Conservation (phyloP, 64 coral and sea anemone genomes). For the Acropora yongei region DNA sequence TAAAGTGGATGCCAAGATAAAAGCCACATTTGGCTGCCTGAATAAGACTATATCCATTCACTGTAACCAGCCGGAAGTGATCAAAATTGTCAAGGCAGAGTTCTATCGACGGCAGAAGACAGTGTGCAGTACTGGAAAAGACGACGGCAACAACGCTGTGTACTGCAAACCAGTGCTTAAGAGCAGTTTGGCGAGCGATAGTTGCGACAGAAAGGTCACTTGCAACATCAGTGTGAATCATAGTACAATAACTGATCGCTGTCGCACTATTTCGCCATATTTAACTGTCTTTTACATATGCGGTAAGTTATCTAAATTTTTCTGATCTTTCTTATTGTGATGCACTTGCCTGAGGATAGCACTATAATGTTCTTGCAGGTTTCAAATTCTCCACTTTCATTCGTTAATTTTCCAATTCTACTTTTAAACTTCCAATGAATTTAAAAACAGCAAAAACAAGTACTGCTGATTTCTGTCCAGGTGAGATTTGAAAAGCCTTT, state of each 20-base stretch:
- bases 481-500: too few relatives aligned
- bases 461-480: too few relatives aligned
- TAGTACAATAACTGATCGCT: neutral
- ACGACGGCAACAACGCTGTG: neutral
- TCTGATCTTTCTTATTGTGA: neutral
- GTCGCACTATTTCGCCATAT: neutral
- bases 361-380: too few relatives aligned
- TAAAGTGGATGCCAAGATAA: neutral
- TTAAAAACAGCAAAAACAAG: too few relatives aligned
- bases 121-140: neutral
- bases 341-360: too few relatives aligned
- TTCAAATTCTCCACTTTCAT: too few relatives aligned
- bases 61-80: neutral
- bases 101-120: neutral
- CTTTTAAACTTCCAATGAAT: too few relatives aligned
- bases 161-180: neutral
- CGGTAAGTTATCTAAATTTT: neutral
- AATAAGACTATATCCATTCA: neutral
- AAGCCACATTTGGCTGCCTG: neutral
- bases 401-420: too few relatives aligned
- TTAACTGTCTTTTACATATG: neutral
- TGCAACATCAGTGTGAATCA: conserved; percentile 22
- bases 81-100: neutral
- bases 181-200: neutral
- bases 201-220: neutral